Evolutionary conservation across 2,113 vertebrate genomes (phyloP).

Genomic region (Condylura cristata): DNA sequence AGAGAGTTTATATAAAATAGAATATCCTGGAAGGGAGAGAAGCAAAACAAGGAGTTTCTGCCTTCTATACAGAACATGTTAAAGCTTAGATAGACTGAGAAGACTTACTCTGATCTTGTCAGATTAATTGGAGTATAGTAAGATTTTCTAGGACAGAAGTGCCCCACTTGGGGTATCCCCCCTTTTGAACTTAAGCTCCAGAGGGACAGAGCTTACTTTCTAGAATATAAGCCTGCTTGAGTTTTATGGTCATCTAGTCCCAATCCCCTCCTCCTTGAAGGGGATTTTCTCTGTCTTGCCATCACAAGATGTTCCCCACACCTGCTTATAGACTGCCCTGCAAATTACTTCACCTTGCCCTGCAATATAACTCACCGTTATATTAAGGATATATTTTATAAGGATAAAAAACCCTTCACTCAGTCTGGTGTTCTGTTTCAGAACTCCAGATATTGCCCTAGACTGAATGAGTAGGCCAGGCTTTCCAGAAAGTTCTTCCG

Average conservation of each 20-base stretch:
- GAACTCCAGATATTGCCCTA: background rate
- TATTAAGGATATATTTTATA: no score
- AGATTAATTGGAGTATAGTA: background rate
- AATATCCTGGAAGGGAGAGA: background rate
- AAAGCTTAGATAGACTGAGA: background rate
- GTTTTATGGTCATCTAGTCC: background rate
- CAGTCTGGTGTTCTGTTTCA: background rate
- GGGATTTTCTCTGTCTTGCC: background rate
- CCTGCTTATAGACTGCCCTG: background rate
- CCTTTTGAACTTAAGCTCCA: background rate
- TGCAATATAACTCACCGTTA: no score
- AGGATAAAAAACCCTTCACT: background rate
- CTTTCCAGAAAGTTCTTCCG: background rate
- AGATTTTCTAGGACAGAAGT: background rate
- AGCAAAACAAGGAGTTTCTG: background rate
- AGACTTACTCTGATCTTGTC: background rate
- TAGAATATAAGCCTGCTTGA: background rate
- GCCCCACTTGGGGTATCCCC: background rate
- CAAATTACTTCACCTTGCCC: background rate
- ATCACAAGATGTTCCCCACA: background rate
- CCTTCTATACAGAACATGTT: background rate
- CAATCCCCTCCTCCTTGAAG: background rate
- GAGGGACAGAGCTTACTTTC: background rate
- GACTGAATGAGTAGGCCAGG: background rate
- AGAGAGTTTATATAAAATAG: background rate